phyloP scores from a whole-genome alignment of 64 coral and sea anemone species.

The Catalaphyllia jardinei region DNA sequence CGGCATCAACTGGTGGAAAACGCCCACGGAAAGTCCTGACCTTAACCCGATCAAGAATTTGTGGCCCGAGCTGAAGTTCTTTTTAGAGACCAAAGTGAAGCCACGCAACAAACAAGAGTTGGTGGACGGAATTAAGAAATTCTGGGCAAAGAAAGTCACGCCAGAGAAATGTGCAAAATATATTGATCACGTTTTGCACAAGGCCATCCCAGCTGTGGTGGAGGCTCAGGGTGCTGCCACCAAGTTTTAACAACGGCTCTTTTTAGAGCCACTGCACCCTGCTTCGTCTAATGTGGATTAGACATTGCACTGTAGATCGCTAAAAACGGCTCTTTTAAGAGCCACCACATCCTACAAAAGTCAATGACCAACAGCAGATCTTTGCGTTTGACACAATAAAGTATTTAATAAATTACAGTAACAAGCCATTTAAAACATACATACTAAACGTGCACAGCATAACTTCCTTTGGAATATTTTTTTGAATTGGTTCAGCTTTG shows the following conservation, averaged over 20 bases:
- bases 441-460: too few species aligned
- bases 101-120: conserved; percentile 22
- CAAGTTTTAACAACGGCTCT: conserved; percentile 20
- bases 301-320: too few species aligned
- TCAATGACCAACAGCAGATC: neutral
- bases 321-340: neutral
- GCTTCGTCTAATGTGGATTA: too few species aligned
- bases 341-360: neutral
- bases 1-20: conserved; percentile 30
- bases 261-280: too few species aligned
- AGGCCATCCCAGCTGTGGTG: conserved; percentile 13
- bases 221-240: conserved; percentile 2
- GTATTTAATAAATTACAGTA: too few species aligned
- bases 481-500: too few species aligned
- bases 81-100: conserved; percentile 19
- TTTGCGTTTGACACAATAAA: too few species aligned
- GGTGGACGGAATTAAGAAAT: conserved; percentile 24
- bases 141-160: conserved; percentile 5
- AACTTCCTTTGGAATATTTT: too few species aligned
- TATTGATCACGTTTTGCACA: too few species aligned
- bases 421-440: too few species aligned
- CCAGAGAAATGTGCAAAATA: conserved; percentile 8
- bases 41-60: conserved; percentile 33
- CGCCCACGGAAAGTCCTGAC: conserved; percentile 42
- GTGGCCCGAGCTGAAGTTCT: conserved; percentile 34